Evolutionary conservation across 2,113 vertebrate genomes (phyloP).

Genomic region (Alethe diademata): DNA sequence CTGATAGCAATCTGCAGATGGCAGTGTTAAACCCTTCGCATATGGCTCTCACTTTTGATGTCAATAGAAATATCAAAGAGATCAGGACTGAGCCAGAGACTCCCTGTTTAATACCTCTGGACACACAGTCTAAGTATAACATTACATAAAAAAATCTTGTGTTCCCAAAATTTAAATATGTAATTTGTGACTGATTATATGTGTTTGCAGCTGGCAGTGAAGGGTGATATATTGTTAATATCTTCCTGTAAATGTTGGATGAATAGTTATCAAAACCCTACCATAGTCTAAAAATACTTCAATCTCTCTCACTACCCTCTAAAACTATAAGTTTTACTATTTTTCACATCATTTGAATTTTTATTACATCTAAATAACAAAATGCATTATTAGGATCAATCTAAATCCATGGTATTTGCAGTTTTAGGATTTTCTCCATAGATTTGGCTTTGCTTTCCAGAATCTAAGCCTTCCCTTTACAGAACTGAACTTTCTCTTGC

Average conservation of each 20-base stretch:
- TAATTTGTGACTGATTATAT: slow-evolving; percentile 74
- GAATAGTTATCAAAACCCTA: slow-evolving; percentile 65
- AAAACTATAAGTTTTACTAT: slow-evolving; percentile 69
- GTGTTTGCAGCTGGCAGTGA: slow-evolving; percentile 64
- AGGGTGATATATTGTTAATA: slow-evolving; percentile 71
- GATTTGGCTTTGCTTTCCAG: slow-evolving; percentile 50
- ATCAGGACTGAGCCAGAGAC: slow-evolving; percentile 18
- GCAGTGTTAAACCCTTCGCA: not conserved
- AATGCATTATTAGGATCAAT: slow-evolving; percentile 72
- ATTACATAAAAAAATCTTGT: slow-evolving; percentile 61
- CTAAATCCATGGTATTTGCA: slow-evolving; percentile 64
- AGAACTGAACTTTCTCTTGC: slow-evolving; percentile 60
- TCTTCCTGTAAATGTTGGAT: slow-evolving; percentile 65
- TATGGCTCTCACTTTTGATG: not conserved
- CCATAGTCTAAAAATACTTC: slow-evolving; percentile 66
- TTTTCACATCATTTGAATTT: slow-evolving; percentile 71
- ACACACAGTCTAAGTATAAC: slow-evolving; percentile 48
- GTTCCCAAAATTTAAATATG: slow-evolving; percentile 72
- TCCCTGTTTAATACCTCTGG: slow-evolving; percentile 26
- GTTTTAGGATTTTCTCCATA: slow-evolving; percentile 66
- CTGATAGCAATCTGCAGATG: slow-evolving; percentile 31
- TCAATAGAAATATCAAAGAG: not conserved
- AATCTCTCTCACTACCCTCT: not conserved
- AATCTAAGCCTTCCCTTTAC: slow-evolving; percentile 55
- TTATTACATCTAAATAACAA: slow-evolving; percentile 75